A percentile compares a stretch with the other conserved stretches of the same genome.
These are phyloP conservation scores for Stegophylla sp. DNA, from an alignment of 2,888 invertebrate genomes.

Conservation along the genomic window DNA sequence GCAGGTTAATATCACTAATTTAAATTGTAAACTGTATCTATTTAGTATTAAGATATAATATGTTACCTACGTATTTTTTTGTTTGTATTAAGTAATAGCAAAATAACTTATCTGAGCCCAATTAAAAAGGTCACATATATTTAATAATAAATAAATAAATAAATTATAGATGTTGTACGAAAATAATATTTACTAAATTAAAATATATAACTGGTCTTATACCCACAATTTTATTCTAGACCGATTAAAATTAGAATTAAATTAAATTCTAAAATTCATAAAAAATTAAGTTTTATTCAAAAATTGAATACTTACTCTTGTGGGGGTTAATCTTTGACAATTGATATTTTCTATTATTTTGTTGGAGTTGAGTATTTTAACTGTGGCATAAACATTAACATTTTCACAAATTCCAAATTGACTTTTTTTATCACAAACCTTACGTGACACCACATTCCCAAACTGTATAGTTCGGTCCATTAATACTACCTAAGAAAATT, in stretches of 20 bases:
- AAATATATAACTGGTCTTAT: not conserved
- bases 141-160: too few relatives aligned
- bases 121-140: too few relatives aligned
- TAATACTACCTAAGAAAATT: constrained; percentile 74
- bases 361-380: constrained; percentile 86
- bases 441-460: too few relatives aligned
- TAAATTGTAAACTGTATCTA: too few relatives aligned
- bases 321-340: constrained; percentile 66
- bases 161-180: too few relatives aligned
- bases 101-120: too few relatives aligned
- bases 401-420: constrained; percentile 91
- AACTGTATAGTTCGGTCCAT: constrained; percentile 91
- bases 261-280: not conserved
- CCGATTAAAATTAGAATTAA: not conserved
- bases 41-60: too few relatives aligned
- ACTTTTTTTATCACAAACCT: constrained; percentile 80
- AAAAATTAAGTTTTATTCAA: not conserved
- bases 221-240: not conserved
- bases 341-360: constrained; percentile 83
- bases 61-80: too few relatives aligned
- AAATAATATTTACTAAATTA: too few relatives aligned
- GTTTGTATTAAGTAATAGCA: too few relatives aligned
- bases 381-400: constrained; percentile 82
- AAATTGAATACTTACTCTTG: constrained; percentile 61
- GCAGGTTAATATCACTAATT: too few relatives aligned